A percentile compares a stretch with the other conserved stretches of the same genome.
Conservation (phyloP, 2,797 vertebrate genomes). For the Taeniopygia guttata region DNA sequence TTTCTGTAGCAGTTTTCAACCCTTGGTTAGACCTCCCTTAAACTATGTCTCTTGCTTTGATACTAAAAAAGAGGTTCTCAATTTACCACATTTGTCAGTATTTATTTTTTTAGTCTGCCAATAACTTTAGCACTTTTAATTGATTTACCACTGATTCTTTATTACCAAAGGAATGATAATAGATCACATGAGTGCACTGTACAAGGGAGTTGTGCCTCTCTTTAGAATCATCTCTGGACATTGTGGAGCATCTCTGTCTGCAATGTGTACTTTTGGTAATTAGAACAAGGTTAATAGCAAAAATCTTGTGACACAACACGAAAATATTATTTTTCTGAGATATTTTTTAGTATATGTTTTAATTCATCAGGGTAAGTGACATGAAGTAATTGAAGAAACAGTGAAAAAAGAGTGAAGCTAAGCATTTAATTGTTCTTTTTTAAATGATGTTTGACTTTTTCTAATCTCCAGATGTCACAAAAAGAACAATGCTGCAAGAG, state of each 20-base stretch:
- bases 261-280: not conserved
- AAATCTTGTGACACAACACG: not conserved
- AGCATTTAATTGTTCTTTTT: not conserved
- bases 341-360: not conserved
- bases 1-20: not conserved
- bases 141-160: constrained; percentile 14
- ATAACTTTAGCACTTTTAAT: constrained; percentile 21
- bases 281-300: not conserved
- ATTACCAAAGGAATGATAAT: not conserved
- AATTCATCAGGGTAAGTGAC: not conserved
- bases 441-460: not conserved
- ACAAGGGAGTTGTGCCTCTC: not conserved
- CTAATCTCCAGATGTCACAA: not conserved
- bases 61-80: not conserved
- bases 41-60: not conserved
- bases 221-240: not conserved
- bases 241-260: not conserved
- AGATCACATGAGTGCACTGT: not conserved
- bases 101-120: constrained; percentile 30
- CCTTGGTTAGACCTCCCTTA: not conserved
- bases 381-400: not conserved
- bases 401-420: not conserved
- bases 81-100: not conserved
- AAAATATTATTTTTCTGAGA: not conserved
- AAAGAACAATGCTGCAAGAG: not conserved